Evolutionary conservation across 2,888 invertebrate genomes (phyloP), one percentile per base, ranked within the genome.

Genomic region (Nephrotoma flavescens): DNA sequence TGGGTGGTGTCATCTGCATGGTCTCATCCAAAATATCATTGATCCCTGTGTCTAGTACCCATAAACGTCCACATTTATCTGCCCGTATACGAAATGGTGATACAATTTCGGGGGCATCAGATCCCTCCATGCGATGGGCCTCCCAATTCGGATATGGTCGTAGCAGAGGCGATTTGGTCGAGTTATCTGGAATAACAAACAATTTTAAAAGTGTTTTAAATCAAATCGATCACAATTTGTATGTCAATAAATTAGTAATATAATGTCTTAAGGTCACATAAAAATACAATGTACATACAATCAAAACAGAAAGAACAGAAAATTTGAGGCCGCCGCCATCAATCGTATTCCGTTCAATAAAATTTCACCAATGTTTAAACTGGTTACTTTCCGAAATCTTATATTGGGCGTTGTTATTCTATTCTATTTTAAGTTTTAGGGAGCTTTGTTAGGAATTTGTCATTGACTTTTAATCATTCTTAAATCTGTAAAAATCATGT

Each of bases 61-160:
- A 96, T 0, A 96, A 93, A 0, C 96, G 93, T 12, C 94, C 95
- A 90, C 96, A 96, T 86, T 93, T 93, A 90, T 96, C 96, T 0
- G 95, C 96, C 0, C 95, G 92, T 1, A 96, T 92, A 6, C 96
- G 92, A 90, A 95, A 96, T 0, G 96, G 95, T 0, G 96, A 96
- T 0, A 96, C 93, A 86, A 96, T 93, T 90, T 95, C 95, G 0
- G 95, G 93, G 0, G 93, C 92, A 19, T 90, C 91, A 7, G 90
- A 91, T 2, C 89, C 90, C 71, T 92, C 93, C 85, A 95, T 92
- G 83, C 95, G 94, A 89, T 96, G 96, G 0, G 96, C 95, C 87
- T 94, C 94, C 96, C 96, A 96, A 88, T 94, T 95, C 0, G 96
- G 96, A 89, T 95, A 96, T 0, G 96, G 96, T n/a, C 92, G 94